Base-by-base conservation (phyloP, 2,113 vertebrate species). In the Malurus cyaneus region DNA sequence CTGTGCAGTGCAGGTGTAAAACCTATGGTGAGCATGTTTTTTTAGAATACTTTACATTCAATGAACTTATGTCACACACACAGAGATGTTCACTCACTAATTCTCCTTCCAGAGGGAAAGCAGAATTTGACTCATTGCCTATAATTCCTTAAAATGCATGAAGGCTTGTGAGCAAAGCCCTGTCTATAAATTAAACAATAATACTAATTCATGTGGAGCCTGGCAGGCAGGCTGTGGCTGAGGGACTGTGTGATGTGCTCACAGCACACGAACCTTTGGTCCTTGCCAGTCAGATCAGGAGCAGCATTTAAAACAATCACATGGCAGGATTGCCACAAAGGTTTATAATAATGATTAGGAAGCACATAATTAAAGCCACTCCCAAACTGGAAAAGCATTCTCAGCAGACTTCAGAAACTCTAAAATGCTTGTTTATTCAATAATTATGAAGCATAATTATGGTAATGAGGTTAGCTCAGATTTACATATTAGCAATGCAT, bases 401-500 rank as follows among this genome's bases (percentile, higher is more conserved):
- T 96, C 96, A 91, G 91, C 80, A 94, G 89, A 93, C 94, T 95
- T 93, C 89, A 87, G 69, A 89, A 96, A 89, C 56, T 94, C 83
- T 94, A 74, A 94, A 97, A 94, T 92, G 88, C 92, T 93, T 90
- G 89, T 97, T 96, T 97, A 96, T 97, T 96, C 97, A 96, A 95
- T 96, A 98, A 97, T 97, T 97, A 97, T 92, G 79, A 59, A 96
- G 82, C 87, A 93, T 87, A 93, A 96, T 97, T 97, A 97, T 97
- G 95, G 71, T 97, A 97, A 98, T 97, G 94, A 97, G 67, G 71
- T 93, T 80, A 94, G 94, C 57, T 91, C 49, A 94, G 89, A 97
- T 98, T 98, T 98, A 97, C 94, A 96, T 94, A 96, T 98, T 97
- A 97, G 79, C 96, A 96, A 95, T 98, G 96, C 97, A 98, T 98